Conservation (phyloP, 2,797 vertebrate species). For the Sternarchorhynchus goeldii region DNA sequence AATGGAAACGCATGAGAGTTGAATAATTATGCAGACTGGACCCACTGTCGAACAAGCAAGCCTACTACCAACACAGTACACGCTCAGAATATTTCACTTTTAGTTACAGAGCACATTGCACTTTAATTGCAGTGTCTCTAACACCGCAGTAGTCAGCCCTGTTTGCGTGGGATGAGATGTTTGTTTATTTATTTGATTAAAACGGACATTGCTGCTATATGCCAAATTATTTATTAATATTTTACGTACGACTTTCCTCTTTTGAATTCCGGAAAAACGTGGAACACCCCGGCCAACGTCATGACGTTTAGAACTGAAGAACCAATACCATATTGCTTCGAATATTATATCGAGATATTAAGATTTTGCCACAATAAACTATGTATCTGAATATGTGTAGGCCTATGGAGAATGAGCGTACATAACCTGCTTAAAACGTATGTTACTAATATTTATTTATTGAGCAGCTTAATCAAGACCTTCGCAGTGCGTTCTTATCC, state of each 20-base stretch:
- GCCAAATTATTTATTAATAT: too few species aligned
- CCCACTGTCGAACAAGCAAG: conserved; percentile 22
- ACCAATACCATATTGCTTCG: neutral
- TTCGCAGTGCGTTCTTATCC: too few species aligned
- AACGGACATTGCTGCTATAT: too few species aligned
- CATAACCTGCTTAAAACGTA: too few species aligned
- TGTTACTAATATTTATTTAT: too few species aligned
- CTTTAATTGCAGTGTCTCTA: too few species aligned
- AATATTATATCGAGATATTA: neutral
- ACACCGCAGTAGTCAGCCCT: too few species aligned
- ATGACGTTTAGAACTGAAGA: neutral
- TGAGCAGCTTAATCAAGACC: too few species aligned
- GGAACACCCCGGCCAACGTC: neutral
- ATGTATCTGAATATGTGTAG: neutral
- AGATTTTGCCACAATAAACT: neutral
- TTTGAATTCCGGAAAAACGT: neutral
- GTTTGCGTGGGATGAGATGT: too few species aligned
- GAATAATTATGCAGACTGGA: conserved; percentile 16
- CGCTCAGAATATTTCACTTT: too few species aligned
- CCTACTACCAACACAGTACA: neutral
- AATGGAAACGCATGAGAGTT: conserved; percentile 25
- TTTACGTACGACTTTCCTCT: neutral
- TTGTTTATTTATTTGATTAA: too few species aligned
- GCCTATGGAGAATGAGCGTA: neutral
- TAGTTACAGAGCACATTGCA: too few species aligned